These are phyloP conservation scores for Rhynchonema sp. DNA, from an alignment of 2,888 invertebrate genomes.

Conservation along the genomic window DNA sequence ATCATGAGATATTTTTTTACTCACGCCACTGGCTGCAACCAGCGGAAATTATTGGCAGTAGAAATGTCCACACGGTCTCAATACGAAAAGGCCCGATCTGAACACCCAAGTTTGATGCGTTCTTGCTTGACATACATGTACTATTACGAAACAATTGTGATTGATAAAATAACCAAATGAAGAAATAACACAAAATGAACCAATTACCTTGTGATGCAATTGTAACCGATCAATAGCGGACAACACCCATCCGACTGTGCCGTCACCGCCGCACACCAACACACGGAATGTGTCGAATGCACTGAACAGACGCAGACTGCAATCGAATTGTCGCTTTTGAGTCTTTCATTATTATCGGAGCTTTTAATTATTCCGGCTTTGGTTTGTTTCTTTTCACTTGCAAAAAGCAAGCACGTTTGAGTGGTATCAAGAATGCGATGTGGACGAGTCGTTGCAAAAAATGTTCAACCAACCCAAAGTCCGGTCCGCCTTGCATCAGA, in stretches of 20 bases:
- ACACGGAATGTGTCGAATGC: conserved; percentile 88
- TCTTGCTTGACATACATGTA: no score
- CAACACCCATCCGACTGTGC: conserved; percentile 91
- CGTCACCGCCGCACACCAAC: conserved; percentile 88
- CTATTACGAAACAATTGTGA: no score
- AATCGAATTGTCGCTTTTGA: conserved; percentile 3
- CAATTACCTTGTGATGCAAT: conserved; percentile 40
- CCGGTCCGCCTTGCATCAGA: conserved; percentile 60
- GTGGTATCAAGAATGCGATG: neutral
- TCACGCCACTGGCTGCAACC: no score
- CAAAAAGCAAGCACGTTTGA: neutral
- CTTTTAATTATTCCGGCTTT: no score
- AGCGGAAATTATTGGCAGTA: no score
- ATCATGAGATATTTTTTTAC: no score
- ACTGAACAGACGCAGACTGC: conserved; percentile 61
- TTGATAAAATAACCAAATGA: no score
- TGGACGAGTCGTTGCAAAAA: neutral
- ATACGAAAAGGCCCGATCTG: no score
- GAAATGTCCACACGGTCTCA: no score
- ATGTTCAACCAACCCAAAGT: conserved; percentile 47
- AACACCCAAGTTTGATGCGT: no score
- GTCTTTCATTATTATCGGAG: neutral
- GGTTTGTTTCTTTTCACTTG: no score
- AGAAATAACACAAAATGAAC: neutral
- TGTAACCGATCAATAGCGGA: conserved; percentile 82